Evolutionary conservation across 2,113 vertebrate genomes (phyloP), one percentile per base, ranked within the genome.

Genomic region (Mixornis gularis): DNA sequence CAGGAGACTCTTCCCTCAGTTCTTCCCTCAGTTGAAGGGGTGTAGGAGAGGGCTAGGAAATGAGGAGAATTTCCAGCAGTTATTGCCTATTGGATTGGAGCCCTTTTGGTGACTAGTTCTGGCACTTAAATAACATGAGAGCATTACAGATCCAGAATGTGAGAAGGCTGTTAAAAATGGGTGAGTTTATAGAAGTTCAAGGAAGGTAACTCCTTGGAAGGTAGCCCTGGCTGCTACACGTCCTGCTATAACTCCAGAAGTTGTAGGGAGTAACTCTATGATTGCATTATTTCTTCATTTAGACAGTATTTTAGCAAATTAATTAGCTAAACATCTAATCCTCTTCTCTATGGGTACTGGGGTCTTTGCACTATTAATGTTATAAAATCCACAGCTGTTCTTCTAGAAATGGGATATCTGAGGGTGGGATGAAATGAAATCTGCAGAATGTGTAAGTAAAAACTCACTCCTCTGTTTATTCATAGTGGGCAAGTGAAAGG

Each of bases 91-190:
- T 97, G 95, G 96, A 96, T 85, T 82, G 70, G 79, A 92, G 94
- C 96, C 96, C 71, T 97, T 87, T 94, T 81, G 80, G 90, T 95
- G 92, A 73, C 96, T 96, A 66, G 90, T 90, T 91, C 90, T 77
- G 91, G 90, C 95, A 85, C 73, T 74, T 84, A 59, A 79, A 30
- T 55, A 72, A 72, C 24, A 12, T 63, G 51, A 78, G 32, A 84
- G 62, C 7, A 3, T 38, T 52, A 76, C 29, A 87, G 38, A 64
- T 91, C 32, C 89, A 49, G 79, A 74, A 86, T 52, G 48, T 56
- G 79, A 69, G 66, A 77, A 64, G 55, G 16, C 77, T 87, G 63
- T 44, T 73, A 41, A 73, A 69, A 65, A 27, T 58, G 71, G 9
- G 12, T 58, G 66, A 58, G 62, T 93, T 86, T 73, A 10, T 51